phyloP scores from a whole-genome alignment of 1,140 invertebrate genomes.

The Neodiprion fabricii region DNA sequence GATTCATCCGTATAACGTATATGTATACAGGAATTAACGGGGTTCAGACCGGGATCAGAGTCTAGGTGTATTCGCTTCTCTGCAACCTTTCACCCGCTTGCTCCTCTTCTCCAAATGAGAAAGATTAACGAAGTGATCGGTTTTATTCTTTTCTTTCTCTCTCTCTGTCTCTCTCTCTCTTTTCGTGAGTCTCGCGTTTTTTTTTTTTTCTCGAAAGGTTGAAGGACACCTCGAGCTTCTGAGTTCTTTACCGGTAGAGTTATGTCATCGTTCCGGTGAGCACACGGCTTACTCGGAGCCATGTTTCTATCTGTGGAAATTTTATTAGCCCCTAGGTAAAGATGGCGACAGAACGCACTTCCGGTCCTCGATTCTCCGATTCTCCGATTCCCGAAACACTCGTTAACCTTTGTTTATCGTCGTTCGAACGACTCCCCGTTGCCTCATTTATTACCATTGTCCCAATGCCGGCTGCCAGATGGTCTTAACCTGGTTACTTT shows the following conservation, averaged over 20 bases:
- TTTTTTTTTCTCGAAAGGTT: not conserved
- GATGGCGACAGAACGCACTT: not conserved
- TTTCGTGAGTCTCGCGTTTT: conserved; percentile 2
- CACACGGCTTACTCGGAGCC: too few relatives aligned
- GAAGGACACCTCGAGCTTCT: too few relatives aligned
- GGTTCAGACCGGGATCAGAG: too few relatives aligned
- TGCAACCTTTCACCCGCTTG: too few relatives aligned
- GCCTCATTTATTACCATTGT: conserved; percentile 16
- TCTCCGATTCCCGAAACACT: conserved; percentile 10
- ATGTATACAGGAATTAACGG: too few relatives aligned
- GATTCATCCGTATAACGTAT: too few relatives aligned
- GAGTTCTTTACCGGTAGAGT: too few relatives aligned
- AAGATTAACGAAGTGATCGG: too few relatives aligned
- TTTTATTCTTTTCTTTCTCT: conserved; percentile 23
- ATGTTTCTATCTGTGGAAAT: not conserved
- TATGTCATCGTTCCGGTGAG: too few relatives aligned
- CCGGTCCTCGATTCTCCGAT: not conserved
- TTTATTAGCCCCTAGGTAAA: not conserved
- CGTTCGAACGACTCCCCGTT: conserved; percentile 1
- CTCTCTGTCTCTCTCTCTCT: conserved; percentile 16
- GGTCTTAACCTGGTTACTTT: conserved; percentile 3
- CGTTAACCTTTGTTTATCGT: conserved; percentile 16
- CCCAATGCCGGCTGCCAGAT: conserved; percentile 6
- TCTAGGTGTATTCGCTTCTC: too few relatives aligned
- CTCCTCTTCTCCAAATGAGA: too few relatives aligned